Conservation (phyloP, 2,113 vertebrate species). For the Tachycineta bicolor region DNA sequence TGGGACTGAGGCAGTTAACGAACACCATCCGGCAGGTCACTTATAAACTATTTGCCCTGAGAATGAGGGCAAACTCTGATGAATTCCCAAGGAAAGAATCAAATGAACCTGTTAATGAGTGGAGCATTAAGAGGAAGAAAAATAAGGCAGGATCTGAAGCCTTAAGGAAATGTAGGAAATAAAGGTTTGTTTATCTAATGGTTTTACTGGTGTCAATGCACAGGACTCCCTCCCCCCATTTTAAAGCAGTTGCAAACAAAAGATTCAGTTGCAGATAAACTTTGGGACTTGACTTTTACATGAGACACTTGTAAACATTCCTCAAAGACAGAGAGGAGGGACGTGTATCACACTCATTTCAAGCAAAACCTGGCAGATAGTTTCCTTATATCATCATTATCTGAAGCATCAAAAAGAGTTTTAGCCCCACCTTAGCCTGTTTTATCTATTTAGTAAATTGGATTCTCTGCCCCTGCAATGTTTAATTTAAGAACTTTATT, state of each 20-base stretch:
- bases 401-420: background rate
- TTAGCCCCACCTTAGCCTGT: background rate
- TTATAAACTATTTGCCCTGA: conserved; percentile 67
- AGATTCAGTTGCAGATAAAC: conserved; percentile 37
- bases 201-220: conserved; percentile 26
- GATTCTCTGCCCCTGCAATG: background rate
- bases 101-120: conserved; percentile 77
- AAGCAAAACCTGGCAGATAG: background rate
- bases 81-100: conserved; percentile 79
- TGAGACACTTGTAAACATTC: background rate
- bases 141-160: conserved; percentile 47
- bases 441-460: background rate
- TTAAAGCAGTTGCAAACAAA: conserved; percentile 31
- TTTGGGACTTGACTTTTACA: background rate
- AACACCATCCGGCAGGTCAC: conserved; percentile 69
- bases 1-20: conserved; percentile 66
- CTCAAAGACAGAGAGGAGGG: background rate
- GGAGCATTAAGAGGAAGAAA: conserved; percentile 30
- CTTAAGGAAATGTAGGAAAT: conserved; percentile 50
- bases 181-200: conserved; percentile 56
- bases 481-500: background rate
- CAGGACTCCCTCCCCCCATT: background rate
- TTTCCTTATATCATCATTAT: background rate
- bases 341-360: background rate
- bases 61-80: conserved; percentile 65